phyloP scores from a whole-genome alignment of 2,888 invertebrate species.

The Agrenia bidenticulata region DNA sequence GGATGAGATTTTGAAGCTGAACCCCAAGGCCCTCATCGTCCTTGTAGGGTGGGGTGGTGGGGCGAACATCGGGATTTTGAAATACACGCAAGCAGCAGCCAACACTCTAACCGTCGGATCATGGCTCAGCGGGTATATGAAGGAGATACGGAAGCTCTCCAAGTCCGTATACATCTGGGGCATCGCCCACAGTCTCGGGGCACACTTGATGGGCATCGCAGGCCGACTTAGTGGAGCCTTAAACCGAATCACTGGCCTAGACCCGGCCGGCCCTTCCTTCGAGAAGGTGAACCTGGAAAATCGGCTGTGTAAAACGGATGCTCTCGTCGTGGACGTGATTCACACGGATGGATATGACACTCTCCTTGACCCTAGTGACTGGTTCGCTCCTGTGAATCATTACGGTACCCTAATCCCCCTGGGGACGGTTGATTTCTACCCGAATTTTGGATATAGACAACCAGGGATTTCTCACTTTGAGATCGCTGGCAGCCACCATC shows the following conservation, averaged over 20 bases:
- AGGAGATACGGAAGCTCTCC: slow-evolving; percentile 20
- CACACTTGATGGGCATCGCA: slow-evolving; percentile 41
- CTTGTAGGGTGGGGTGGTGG: slow-evolving; percentile 44
- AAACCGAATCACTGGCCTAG: slow-evolving; percentile 40
- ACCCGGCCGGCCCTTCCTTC: slow-evolving; percentile 38
- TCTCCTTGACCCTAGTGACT: slow-evolving; percentile 34
- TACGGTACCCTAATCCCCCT: slow-evolving; percentile 44
- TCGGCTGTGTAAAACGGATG: slow-evolving; percentile 35
- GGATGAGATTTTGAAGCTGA: slow-evolving; percentile 31
- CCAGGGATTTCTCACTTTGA: slow-evolving; percentile 35
- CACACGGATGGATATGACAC: slow-evolving; percentile 46
- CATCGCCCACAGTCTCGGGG: slow-evolving; percentile 41
- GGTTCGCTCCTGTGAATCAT: slow-evolving; percentile 45
- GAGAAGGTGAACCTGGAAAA: slow-evolving; percentile 34
- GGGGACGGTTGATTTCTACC: slow-evolving; percentile 43
- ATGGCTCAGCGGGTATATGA: slow-evolving; percentile 32
- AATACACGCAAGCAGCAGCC: slow-evolving; percentile 43
- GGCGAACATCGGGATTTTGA: slow-evolving; percentile 29
- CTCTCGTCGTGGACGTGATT: slow-evolving; percentile 39
- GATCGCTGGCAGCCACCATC: slow-evolving; percentile 41
- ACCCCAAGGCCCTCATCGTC: slow-evolving; percentile 29
- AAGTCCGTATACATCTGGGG: slow-evolving; percentile 29
- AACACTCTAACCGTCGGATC: slow-evolving; percentile 40
- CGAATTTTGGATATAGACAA: slow-evolving; percentile 42
- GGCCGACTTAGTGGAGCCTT: slow-evolving; percentile 30